These are phyloP conservation scores for Falco peregrinus DNA, from an alignment of 2,797 vertebrate genomes.

Conservation along the genomic window DNA sequence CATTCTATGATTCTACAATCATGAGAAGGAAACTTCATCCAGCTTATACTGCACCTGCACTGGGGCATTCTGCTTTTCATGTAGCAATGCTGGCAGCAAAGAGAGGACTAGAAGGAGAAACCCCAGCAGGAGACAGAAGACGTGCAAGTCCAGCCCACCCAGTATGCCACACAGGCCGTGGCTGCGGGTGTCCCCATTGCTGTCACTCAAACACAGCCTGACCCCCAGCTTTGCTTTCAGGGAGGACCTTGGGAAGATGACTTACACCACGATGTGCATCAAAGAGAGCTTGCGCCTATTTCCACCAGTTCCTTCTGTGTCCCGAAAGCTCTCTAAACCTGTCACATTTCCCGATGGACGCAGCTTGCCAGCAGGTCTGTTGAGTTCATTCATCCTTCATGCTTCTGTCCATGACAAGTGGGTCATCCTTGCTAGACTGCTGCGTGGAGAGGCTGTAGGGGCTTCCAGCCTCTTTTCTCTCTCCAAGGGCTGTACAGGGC, in stretches of 20 bases:
- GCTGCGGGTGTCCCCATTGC: background rate
- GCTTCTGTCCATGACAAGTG: background rate
- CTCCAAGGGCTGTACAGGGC: background rate
- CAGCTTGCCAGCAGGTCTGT: constrained; percentile 85
- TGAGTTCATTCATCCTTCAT: background rate
- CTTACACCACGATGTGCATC: constrained; percentile 92
- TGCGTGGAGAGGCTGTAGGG: background rate
- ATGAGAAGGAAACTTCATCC: background rate
- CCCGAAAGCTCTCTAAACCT: constrained; percentile 80
- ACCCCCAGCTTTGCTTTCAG: constrained; percentile 64
- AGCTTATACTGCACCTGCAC: background rate
- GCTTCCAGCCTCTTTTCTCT: background rate
- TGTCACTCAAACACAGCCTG: background rate
- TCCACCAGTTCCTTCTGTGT: constrained; percentile 79
- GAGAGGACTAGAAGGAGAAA: background rate
- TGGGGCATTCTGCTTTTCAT: background rate
- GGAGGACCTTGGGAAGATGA: constrained; percentile 88
- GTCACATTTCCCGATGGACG: constrained; percentile 88
- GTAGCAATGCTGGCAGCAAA: background rate
- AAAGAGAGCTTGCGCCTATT: constrained; percentile 89
- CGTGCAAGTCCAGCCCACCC: fast-evolving
- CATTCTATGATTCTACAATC: background rate
- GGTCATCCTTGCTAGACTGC: fast-evolving
- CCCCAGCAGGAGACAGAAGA: background rate
- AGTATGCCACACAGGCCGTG: background rate